A percentile compares a stretch with the other conserved stretches of the same genome.
These are phyloP conservation scores for Drosophila arawakana DNA, from an alignment of 1,140 invertebrate species.

Conservation along the genomic window DNA sequence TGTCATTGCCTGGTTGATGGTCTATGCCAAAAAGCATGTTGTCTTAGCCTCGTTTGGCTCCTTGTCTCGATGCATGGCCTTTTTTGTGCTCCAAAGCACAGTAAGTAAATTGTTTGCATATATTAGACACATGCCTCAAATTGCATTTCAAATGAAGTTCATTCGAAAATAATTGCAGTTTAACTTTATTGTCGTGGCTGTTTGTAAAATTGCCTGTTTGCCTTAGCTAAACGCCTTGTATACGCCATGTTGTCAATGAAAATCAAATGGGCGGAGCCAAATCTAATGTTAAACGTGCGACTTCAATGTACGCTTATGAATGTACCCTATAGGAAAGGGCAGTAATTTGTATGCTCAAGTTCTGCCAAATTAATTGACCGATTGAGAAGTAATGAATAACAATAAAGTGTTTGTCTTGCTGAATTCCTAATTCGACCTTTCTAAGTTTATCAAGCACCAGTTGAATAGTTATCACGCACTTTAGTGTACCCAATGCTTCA, in stretches of 20 bases:
- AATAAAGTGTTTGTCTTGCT: conserved; percentile 2
- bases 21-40: conserved; percentile 25
- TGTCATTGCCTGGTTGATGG: neutral
- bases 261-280: neutral
- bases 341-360: neutral
- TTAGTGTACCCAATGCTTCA: neutral
- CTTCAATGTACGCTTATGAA: neutral
- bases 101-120: conserved; percentile 58
- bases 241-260: conserved; percentile 8
- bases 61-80: conserved; percentile 14
- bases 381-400: conserved; percentile 28
- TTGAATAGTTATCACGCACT: neutral
- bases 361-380: conserved; percentile 27
- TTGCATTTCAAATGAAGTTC: conserved; percentile 71
- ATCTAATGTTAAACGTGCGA: conserved; percentile 2
- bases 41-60: conserved; percentile 36
- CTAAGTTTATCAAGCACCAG: neutral
- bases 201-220: conserved; percentile 20
- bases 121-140: conserved; percentile 72
- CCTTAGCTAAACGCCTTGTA: neutral
- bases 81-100: conserved; percentile 15
- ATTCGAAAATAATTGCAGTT: conserved; percentile 72
- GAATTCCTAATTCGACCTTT: neutral
- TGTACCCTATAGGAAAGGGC: neutral
- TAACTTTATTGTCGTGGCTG: conserved; percentile 51